Percentiles rank a stretch among this genome's conserved stretches.
Conservation (phyloP, 1,140 invertebrate species). For the Mylabris phalerata region DNA sequence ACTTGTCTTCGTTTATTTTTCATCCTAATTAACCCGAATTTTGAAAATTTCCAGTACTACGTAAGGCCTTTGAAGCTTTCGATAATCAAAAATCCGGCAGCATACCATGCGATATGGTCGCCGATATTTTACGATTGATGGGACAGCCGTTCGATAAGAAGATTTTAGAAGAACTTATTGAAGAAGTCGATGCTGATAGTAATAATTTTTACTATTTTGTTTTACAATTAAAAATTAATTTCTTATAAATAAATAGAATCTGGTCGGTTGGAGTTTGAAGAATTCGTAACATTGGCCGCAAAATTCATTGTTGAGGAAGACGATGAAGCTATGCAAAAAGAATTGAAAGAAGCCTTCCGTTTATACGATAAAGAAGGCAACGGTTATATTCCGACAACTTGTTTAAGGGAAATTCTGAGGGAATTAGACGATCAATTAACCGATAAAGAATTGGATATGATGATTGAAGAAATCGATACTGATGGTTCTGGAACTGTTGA, state of each 20-base stretch:
- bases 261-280: constrained; percentile 88
- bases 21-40: background rate
- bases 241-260: constrained; percentile 58
- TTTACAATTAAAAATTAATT: background rate
- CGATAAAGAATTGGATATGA: constrained; percentile 85
- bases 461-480: constrained; percentile 95
- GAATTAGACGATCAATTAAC: constrained; percentile 91
- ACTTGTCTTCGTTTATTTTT: background rate
- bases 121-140: constrained; percentile 89
- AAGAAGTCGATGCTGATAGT: constrained; percentile 95
- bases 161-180: constrained; percentile 89
- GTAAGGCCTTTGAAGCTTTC: constrained; percentile 94
- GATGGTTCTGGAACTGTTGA: constrained; percentile 85
- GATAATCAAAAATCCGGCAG: constrained; percentile 89
- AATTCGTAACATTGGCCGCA: constrained; percentile 87
- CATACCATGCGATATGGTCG: constrained; percentile 91
- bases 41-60: constrained; percentile 61
- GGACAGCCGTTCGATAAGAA: constrained; percentile 94
- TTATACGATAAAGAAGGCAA: constrained; percentile 70
- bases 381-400: constrained; percentile 91
- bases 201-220: constrained; percentile 31
- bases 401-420: constrained; percentile 82
- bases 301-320: constrained; percentile 95
- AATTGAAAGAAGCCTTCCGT: constrained; percentile 84
- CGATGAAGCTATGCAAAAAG: constrained; percentile 86